Evolutionary conservation across 2,888 invertebrate species (phyloP).

Genomic region (Perithous albicinctus): DNA sequence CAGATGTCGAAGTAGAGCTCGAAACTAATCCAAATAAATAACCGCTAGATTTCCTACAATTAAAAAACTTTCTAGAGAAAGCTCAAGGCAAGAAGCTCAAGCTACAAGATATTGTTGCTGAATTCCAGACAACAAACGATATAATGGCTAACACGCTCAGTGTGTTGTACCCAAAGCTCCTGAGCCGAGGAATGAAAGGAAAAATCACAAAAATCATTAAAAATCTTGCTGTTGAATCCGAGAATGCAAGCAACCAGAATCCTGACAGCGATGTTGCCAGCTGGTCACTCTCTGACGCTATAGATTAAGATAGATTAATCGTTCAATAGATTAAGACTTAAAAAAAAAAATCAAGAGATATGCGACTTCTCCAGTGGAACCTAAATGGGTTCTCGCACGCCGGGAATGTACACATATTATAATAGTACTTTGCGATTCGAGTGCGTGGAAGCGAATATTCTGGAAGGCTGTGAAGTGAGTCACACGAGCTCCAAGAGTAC

Average conservation of each 20-base stretch:
- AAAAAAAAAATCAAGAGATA: background rate
- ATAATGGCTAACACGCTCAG: background rate
- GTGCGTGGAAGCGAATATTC: too few relatives aligned
- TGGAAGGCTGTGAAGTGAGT: too few relatives aligned
- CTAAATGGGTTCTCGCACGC: too few relatives aligned
- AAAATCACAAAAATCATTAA: background rate
- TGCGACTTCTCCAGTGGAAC: background rate
- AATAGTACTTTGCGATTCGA: too few relatives aligned
- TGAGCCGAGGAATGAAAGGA: background rate
- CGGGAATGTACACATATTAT: too few relatives aligned
- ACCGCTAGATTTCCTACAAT: background rate
- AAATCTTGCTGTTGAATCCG: background rate
- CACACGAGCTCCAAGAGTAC: too few relatives aligned
- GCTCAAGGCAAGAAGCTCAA: background rate
- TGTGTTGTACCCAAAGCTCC: background rate
- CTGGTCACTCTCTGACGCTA: too few relatives aligned
- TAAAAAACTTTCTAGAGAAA: background rate
- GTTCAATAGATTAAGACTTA: too few relatives aligned
- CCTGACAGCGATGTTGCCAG: too few relatives aligned
- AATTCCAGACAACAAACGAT: background rate
- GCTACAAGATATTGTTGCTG: background rate
- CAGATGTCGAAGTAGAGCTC: background rate
- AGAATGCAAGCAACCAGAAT: too few relatives aligned
- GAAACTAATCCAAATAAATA: background rate
- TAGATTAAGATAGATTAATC: too few relatives aligned